These are phyloP conservation scores for Rhea americana DNA, from an alignment of 2,113 vertebrate genomes.

Conservation along the genomic window DNA sequence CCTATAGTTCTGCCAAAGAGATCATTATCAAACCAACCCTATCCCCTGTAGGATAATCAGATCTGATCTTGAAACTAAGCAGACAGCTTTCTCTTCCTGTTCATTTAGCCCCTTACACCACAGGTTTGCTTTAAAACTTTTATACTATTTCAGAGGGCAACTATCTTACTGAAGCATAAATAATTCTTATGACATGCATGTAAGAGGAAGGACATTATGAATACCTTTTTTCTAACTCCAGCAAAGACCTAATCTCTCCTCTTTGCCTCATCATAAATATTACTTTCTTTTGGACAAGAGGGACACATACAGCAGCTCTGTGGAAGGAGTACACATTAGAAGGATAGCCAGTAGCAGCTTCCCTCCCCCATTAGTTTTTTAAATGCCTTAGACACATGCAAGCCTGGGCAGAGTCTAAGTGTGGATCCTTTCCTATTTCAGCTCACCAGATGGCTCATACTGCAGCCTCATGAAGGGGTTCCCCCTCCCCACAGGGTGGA, in stretches of 20 bases:
- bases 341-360: background rate
- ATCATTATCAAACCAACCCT: background rate
- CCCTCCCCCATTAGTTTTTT: background rate
- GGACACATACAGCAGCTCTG: background rate
- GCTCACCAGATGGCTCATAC: background rate
- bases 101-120: background rate
- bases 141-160: background rate
- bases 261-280: background rate
- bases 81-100: background rate
- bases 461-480: background rate
- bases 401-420: background rate
- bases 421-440: background rate
- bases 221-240: background rate
- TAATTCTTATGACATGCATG: background rate
- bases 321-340: background rate
- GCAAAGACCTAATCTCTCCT: background rate
- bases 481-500: background rate
- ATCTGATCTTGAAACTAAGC: background rate
- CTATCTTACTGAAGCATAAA: background rate
- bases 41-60: background rate
- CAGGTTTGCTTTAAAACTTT: background rate
- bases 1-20: background rate
- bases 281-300: background rate
- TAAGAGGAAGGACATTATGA: background rate
- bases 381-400: background rate